Conservation (phyloP, 2,113 vertebrate genomes). For the Heteronetta atricapilla region DNA sequence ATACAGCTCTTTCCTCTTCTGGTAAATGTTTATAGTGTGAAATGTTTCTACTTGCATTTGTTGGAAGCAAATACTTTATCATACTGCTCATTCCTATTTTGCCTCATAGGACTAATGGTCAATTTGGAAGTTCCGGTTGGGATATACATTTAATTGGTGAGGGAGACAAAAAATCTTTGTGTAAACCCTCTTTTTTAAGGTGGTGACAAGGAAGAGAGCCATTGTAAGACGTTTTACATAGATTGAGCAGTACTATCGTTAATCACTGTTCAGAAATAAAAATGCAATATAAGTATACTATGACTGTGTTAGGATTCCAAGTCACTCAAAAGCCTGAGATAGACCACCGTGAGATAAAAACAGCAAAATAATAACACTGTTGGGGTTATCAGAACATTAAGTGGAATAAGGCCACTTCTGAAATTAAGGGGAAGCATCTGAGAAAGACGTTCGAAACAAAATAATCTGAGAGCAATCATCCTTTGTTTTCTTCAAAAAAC, state of each 20-base stretch:
- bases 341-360: not conserved
- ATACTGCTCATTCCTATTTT: not conserved
- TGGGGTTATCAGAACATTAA: not conserved
- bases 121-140: not conserved
- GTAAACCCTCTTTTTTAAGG: not conserved
- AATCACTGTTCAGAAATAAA: not conserved
- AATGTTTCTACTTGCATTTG: not conserved
- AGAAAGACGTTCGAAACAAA: not conserved
- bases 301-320: not conserved
- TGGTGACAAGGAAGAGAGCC: not conserved
- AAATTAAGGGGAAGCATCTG: not conserved
- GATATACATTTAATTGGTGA: not conserved
- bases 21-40: not conserved
- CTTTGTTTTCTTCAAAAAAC: too few species aligned
- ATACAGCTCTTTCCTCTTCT: not conserved
- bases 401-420: not conserved
- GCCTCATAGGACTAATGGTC: not conserved
- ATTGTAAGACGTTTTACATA: not conserved
- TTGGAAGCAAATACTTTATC: not conserved
- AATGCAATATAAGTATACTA: not conserved
- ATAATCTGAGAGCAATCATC: too few species aligned
- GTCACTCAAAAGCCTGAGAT: not conserved
- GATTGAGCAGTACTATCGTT: not conserved
- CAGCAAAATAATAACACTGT: not conserved
- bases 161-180: not conserved